phyloP scores from a whole-genome alignment of 2,113 vertebrate species.

The Muscicapa adusta region DNA sequence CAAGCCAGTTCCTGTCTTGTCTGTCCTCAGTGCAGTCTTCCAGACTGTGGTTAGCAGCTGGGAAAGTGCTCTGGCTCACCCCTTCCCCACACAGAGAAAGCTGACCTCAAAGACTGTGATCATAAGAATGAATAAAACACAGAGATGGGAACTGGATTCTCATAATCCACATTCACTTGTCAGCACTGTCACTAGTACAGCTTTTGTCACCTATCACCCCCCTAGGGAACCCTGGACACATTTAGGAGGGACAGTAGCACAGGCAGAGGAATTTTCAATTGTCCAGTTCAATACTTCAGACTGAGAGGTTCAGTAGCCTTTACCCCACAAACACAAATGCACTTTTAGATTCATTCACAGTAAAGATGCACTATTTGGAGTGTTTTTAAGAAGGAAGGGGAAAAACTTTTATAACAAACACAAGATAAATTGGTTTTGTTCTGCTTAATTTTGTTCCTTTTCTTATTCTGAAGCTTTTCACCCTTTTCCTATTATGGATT shows the following conservation, averaged over 20 bases:
- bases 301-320: neutral
- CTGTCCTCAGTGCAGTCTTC: neutral
- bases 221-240: neutral
- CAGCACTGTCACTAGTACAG: neutral
- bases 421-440: neutral
- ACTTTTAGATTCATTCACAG: neutral
- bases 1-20: rapidly evolving
- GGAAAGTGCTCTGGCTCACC: neutral
- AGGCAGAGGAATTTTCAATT: neutral
- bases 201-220: neutral
- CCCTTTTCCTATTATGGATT: neutral
- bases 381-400: neutral
- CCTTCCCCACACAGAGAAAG: neutral
- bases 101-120: neutral
- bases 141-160: neutral
- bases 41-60: neutral
- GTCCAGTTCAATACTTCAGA: neutral
- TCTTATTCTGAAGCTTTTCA: neutral
- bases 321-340: neutral
- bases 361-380: neutral
- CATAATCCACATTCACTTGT: neutral
- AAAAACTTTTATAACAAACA: neutral
- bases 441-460: neutral
- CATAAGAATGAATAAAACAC: neutral
- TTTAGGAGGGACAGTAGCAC: neutral